A percentile compares a stretch with the other conserved stretches of the same genome.
Conservation (phyloP, 2,797 vertebrate species). For the Loris lydekkerianus region DNA sequence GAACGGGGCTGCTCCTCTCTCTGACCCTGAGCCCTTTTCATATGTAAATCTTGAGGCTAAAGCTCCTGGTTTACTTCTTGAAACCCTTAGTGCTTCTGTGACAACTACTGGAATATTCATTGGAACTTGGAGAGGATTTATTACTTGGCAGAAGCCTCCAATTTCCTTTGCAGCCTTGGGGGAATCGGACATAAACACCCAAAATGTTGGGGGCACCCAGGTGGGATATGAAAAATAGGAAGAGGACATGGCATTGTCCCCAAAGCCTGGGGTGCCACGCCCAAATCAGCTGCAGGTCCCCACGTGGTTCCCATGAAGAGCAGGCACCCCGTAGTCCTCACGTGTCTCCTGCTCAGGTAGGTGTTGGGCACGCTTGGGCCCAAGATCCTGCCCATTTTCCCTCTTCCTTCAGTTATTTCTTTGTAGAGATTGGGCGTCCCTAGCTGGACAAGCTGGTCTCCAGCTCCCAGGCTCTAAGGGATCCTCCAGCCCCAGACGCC, state of each 20-base stretch:
- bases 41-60: too few relatives aligned
- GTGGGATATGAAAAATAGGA: too few relatives aligned
- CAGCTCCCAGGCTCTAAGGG: background rate
- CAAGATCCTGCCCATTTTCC: background rate
- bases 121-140: too few relatives aligned
- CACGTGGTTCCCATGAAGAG: background rate
- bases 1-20: too few relatives aligned
- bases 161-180: too few relatives aligned
- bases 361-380: background rate
- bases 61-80: too few relatives aligned
- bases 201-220: too few relatives aligned
- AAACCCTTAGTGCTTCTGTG: too few relatives aligned
- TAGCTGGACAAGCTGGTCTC: background rate
- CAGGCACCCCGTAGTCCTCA: background rate
- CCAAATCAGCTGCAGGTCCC: background rate
- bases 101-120: too few relatives aligned
- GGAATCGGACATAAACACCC: too few relatives aligned
- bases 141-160: too few relatives aligned
- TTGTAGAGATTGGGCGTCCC: background rate
- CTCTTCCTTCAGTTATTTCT: background rate
- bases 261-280: background rate
- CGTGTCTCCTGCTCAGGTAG: background rate
- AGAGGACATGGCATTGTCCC: background rate
- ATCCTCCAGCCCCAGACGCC: background rate
- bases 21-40: too few relatives aligned